Evolutionary conservation across 2,797 vertebrate genomes (phyloP).

Genomic region (Amblyraja radiata): DNA sequence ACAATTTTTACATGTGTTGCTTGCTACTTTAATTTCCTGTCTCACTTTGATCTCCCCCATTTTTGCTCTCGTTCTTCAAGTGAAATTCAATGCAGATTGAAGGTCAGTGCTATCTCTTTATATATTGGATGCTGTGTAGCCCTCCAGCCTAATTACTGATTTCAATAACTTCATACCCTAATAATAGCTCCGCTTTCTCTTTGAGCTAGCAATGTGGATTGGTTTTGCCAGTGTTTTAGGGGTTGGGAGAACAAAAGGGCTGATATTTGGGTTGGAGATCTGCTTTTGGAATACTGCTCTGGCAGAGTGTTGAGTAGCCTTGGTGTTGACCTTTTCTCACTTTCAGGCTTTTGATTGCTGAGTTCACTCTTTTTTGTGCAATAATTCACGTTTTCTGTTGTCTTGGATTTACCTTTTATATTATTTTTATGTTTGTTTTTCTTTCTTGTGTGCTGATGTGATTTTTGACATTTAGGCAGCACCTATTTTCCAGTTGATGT

Average conservation of each 20-base stretch:
- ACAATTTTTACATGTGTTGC: background rate
- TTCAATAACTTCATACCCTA: background rate
- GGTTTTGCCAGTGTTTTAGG: background rate
- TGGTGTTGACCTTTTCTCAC: background rate
- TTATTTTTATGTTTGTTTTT: background rate
- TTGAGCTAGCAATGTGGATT: background rate
- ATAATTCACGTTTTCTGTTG: background rate
- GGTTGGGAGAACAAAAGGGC: background rate
- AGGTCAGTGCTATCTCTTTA: background rate
- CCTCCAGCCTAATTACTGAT: background rate
- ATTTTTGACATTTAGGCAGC: background rate
- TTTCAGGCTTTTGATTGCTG: background rate
- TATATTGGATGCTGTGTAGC: background rate
- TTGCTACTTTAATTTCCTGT: background rate
- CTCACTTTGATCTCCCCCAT: background rate
- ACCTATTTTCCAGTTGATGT: background rate
- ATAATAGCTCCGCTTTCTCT: background rate
- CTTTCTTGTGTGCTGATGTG: background rate
- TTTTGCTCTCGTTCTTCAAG: background rate
- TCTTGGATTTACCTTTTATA: background rate
- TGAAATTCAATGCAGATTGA: background rate
- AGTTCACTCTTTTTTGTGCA: background rate
- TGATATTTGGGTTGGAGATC: background rate
- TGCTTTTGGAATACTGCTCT: background rate
- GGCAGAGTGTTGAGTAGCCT: background rate